Base-by-base conservation (phyloP, 2,113 vertebrate genomes). In the Poeciliopsis occidentalis region DNA sequence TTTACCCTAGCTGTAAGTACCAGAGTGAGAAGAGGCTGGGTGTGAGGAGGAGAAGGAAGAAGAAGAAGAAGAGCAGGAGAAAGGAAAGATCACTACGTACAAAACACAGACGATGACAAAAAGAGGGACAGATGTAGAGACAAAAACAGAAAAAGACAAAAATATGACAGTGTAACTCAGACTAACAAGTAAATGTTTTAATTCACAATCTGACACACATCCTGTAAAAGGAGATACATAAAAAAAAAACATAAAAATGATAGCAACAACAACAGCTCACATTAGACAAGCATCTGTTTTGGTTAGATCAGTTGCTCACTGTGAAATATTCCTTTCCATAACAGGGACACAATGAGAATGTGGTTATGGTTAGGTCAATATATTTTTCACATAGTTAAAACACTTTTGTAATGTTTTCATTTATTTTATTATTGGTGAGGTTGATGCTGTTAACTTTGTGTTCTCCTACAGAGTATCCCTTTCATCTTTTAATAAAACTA, bases 11-110 rank as follows among this genome's bases (percentile, higher is more conserved):
- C 87, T 83, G 73, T 89, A 82, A 87, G 84, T 91, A 88, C 90
- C 90, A 91, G 92, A 93, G 89, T 92, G 84, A 93, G 85, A 92
- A 83, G 91, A 91, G 89, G 91, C 88, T n/a, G 85, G 89, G 78
- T 89, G 87, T 85, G 91, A 92, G 83, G 84, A 89, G 78, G 89
- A 91, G 72, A 83, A 90, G 73, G 86, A 91, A 78, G 91, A 90
- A 47, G 90, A 85, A 75, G 92, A 91, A 87, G 90, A 91, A 83
- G 87, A 94, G 89, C 89, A 93, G 80, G 86, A 93, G 69, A 87
- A 91, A 71, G 92, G 91, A 87, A 92, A 87, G 85, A 93, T 91
- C 90, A 90, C 91, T 92, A 88, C 81, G 75, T 78, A 84, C 76
- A 64, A 79, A 72, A 81, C 51, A 83, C 75, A 86, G 54, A 85